These are phyloP conservation scores for Erinaceus europaeus DNA, from an alignment of 2,113 vertebrate genomes.

Conservation along the genomic window DNA sequence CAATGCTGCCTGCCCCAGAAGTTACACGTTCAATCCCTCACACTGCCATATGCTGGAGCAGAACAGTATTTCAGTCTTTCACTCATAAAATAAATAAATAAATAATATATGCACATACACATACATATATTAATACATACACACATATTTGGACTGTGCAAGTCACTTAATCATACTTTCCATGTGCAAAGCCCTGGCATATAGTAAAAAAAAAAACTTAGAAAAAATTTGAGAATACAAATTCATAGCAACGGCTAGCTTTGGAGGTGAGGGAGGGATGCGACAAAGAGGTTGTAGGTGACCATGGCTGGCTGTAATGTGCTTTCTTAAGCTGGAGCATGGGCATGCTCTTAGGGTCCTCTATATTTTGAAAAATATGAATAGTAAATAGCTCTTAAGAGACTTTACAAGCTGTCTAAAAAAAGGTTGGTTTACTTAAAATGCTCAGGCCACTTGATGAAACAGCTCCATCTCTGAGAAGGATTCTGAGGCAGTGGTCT, in stretches of 20 bases:
- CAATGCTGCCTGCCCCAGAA: no score
- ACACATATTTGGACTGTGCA: no score
- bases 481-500: conserved; percentile 1
- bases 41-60: no score
- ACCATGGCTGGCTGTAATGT: no score
- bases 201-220: no score
- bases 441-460: not conserved
- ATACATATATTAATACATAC: no score
- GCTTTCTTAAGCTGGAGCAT: not conserved
- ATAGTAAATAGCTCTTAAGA: conserved; percentile 38
- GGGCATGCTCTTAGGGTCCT: not conserved
- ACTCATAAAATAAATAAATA: no score
- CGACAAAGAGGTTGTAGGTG: rapidly evolving
- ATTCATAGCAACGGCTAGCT: not conserved
- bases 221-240: not conserved
- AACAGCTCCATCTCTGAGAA: conserved; percentile 6
- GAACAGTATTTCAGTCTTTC: no score
- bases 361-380: not conserved
- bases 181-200: no score
- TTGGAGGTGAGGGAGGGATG: not conserved
- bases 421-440: conserved; percentile 31
- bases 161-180: no score
- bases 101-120: no score
- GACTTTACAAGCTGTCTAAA: conserved; percentile 10
- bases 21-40: no score